phyloP scores from a whole-genome alignment of 2,113 vertebrate species.

The Psittacula cyanocephala region DNA sequence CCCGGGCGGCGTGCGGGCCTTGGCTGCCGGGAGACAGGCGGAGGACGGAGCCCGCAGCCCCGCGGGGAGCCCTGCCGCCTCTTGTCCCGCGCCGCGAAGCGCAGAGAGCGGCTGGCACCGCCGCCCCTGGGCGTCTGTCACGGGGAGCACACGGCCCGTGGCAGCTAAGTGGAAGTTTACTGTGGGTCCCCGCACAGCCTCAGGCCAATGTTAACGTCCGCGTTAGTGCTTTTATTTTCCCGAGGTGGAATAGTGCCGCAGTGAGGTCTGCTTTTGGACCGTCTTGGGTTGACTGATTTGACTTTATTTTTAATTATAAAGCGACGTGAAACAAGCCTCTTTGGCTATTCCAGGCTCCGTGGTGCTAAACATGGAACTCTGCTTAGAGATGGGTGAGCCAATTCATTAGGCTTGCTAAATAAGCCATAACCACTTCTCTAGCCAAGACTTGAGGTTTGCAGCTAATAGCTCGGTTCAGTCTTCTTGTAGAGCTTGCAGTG shows the following conservation, averaged over 20 bases:
- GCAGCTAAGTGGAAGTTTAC: background rate
- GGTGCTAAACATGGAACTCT: conserved; percentile 28
- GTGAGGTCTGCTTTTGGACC: background rate
- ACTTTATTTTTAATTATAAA: conserved; percentile 14
- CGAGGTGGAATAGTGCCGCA: background rate
- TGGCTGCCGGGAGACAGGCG: too few relatives aligned
- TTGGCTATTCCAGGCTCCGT: background rate
- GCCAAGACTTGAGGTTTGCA: conserved; percentile 57
- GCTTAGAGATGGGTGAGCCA: conserved; percentile 8
- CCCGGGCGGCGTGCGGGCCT: background rate
- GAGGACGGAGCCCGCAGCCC: background rate
- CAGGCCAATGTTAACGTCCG: background rate
- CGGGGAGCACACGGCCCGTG: background rate
- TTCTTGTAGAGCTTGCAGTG: conserved; percentile 24
- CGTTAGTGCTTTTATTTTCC: background rate
- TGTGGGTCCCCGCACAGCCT: background rate
- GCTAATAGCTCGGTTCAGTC: conserved; percentile 44
- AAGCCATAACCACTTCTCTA: conserved; percentile 47
- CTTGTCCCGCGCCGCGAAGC: background rate
- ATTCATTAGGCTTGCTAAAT: conserved; percentile 53
- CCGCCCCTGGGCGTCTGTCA: background rate
- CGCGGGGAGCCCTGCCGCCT: background rate
- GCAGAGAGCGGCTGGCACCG: background rate
- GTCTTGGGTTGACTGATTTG: background rate
- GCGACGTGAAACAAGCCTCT: background rate